phyloP scores from a whole-genome alignment of 1,140 invertebrate species.

The Pogonomyrmex barbatus region DNA sequence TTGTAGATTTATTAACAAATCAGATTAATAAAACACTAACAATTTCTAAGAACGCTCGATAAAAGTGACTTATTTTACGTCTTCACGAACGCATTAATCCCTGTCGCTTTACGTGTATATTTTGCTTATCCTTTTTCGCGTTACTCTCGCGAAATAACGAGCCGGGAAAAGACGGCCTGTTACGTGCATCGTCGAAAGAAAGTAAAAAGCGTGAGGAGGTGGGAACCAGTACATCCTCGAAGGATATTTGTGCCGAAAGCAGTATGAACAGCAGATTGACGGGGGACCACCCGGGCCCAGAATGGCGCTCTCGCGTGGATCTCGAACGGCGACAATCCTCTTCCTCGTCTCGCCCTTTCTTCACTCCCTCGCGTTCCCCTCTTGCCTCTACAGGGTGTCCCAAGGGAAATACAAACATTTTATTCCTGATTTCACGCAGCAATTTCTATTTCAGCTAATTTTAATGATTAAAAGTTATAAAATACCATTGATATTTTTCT shows the following conservation, averaged over 20 bases:
- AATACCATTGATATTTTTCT: neutral
- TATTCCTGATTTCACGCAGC: neutral
- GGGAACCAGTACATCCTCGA: conserved; percentile 73
- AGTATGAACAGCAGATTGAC: conserved; percentile 79
- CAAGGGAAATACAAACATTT: neutral
- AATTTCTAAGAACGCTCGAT: neutral
- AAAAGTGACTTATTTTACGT: neutral
- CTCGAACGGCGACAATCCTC: conserved; percentile 72
- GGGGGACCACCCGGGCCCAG: conserved; percentile 77
- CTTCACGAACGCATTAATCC: conserved; percentile 30
- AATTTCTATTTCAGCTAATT: neutral
- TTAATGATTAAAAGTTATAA: neutral
- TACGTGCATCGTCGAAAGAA: conserved; percentile 55
- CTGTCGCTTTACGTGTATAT: conserved; percentile 26
- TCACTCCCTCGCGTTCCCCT: conserved; percentile 51
- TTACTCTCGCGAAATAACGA: conserved; percentile 45
- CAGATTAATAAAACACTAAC: neutral
- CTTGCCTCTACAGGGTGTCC: conserved; percentile 39
- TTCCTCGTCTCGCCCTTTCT: conserved; percentile 46
- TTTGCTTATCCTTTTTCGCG: conserved; percentile 41
- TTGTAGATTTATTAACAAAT: neutral
- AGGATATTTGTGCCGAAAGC: conserved; percentile 80
- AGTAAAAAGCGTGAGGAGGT: conserved; percentile 41
- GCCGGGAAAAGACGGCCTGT: conserved; percentile 51
- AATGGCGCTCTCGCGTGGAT: conserved; percentile 72